Evolutionary conservation across 2,888 invertebrate genomes (phyloP), one percentile per base, ranked within the genome.

Genomic region (Coelopa pilipes): DNA sequence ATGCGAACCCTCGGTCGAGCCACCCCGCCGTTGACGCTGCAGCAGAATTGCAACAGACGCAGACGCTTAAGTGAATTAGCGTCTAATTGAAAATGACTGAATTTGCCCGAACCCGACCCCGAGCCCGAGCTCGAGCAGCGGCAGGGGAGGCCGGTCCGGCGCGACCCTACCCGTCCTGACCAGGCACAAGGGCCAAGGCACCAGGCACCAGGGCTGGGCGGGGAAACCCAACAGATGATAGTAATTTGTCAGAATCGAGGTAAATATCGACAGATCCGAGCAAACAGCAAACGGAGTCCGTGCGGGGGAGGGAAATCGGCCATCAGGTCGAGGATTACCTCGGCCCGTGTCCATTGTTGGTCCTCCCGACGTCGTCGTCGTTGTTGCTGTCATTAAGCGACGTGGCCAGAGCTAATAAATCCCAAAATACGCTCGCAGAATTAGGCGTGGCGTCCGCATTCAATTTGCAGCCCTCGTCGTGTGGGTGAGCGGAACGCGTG

Each of bases 201-300:
- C 17, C 55, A 34, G 13, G n/a, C 11, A 47, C 21, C 19, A 17
- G 12, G 34, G 15, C 45, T n/a, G n/a, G 55, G 50, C 24, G 5
- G 60, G 47, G 60, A 69, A 71, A 60, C 67, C 73, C 70, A 78
- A 79, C 82, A 81, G 79, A 79, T 79, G 82, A 79, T 75, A 76
- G 78, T 77, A 83, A 82, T 82, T 82, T 81, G 82, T 80, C 80
- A 79, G 15, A 24, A 65, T 65, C 34, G 19, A 53, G 7, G 21
- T 11, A 69, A 68, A 69, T 57, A 69, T 45, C 50, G 21, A 50
- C 49, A 50, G 50, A 47, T 19, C 66, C 24, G 13, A 50, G 24
- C 60, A 66, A 50, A 49, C 24, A 66, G 50, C 66, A 3, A 19
- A 13, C 7, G 13, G 10, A 62, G n/a, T 55, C n/a, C n/a, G n/a